These are phyloP conservation scores for Xestia rhomboidea DNA, from an alignment of 2,888 invertebrate genomes.

Conservation along the genomic window DNA sequence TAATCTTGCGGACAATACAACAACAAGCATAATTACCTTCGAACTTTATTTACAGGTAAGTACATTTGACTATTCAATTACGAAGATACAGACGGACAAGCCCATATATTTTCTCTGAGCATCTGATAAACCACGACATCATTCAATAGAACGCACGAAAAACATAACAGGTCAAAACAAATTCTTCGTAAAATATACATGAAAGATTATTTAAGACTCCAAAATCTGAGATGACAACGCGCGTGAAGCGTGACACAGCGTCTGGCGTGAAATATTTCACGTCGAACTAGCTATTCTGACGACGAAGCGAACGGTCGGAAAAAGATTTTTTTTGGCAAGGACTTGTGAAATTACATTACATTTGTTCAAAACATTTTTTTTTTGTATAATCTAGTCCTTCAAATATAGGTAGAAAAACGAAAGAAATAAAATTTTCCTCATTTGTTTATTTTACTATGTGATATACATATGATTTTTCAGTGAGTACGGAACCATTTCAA, in stretches of 20 bases:
- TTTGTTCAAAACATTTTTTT: not conserved
- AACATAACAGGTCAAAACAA: conserved; percentile 13
- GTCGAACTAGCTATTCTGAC: conserved; percentile 33
- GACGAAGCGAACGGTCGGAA: not conserved
- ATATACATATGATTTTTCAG: not conserved
- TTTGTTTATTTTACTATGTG: no score
- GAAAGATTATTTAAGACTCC: conserved; percentile 37
- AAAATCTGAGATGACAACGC: conserved; percentile 45
- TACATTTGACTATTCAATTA: not conserved
- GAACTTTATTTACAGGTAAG: no score
- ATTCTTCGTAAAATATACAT: conserved; percentile 27
- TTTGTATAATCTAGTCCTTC: not conserved
- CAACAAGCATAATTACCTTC: no score
- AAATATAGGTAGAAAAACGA: not conserved
- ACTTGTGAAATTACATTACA: conserved; percentile 4
- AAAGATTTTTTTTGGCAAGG: conserved; percentile 5
- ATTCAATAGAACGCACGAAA: conserved; percentile 6
- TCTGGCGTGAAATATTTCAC: conserved; percentile 41
- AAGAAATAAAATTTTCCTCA: not conserved
- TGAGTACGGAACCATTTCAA: not conserved
- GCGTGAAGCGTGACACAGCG: conserved; percentile 48
- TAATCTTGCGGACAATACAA: no score
- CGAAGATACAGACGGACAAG: not conserved
- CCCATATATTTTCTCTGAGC: not conserved
- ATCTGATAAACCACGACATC: conserved; percentile 14